These are phyloP conservation scores for Labrus mixtus DNA, from an alignment of 2,113 vertebrate species.

Conservation along the genomic window DNA sequence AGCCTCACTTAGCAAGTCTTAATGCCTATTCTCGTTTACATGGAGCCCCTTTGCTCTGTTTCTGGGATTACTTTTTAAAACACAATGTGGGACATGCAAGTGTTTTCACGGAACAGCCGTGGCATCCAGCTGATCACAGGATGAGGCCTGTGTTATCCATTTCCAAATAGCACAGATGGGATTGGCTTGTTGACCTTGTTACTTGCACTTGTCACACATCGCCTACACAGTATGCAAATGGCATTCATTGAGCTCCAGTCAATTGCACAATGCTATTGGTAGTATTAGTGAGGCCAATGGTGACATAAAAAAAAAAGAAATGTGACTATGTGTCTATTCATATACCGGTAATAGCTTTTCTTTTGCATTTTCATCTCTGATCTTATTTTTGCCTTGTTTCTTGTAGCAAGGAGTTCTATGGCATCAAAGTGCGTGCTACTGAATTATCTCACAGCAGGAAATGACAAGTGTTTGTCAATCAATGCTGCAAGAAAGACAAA, in stretches of 20 bases:
- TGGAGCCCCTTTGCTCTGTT: not conserved
- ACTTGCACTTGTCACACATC: conserved; percentile 2
- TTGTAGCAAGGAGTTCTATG: too few relatives aligned
- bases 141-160: not conserved
- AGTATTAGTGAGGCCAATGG: not conserved
- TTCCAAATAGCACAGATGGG: conserved; percentile 8
- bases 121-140: not conserved
- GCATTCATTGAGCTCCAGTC: not conserved
- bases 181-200: conserved; percentile 13
- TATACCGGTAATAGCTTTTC: too few relatives aligned
- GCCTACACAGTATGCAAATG: not conserved
- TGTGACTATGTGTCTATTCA: too few relatives aligned
- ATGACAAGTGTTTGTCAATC: too few relatives aligned
- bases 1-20: not conserved
- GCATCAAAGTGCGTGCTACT: too few relatives aligned
- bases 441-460: too few relatives aligned
- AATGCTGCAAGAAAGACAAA: too few relatives aligned
- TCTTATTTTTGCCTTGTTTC: too few relatives aligned
- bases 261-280: too few relatives aligned
- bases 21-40: not conserved
- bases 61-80: not conserved
- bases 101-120: not conserved
- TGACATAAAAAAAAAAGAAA: not conserved
- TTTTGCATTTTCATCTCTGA: too few relatives aligned
- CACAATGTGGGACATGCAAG: not conserved